These are phyloP conservation scores for Toxonevra muliebris DNA, from an alignment of 2,888 invertebrate species.

Conservation along the genomic window DNA sequence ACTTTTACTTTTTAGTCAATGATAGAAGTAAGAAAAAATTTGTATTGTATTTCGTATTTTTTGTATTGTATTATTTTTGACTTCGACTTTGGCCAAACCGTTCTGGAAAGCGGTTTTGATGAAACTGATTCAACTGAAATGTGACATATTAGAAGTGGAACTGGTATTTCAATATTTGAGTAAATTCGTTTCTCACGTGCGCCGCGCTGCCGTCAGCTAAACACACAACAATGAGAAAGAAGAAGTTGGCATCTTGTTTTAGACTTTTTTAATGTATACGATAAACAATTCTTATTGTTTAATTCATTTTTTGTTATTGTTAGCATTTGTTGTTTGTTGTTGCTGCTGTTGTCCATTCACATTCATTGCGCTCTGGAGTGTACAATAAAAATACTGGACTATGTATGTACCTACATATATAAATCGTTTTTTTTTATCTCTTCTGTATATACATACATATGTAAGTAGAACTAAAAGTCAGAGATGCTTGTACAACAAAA, in stretches of 20 bases:
- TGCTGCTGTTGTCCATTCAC: conserved; percentile 16
- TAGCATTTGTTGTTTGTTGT: no score
- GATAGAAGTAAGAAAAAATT: conserved; percentile 9
- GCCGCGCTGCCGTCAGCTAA: conserved; percentile 21
- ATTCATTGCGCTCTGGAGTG: conserved; percentile 1
- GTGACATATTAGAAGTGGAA: conserved; percentile 56
- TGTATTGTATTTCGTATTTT: conserved; percentile 24
- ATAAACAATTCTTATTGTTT: conserved; percentile 10
- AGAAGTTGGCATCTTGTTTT: conserved; percentile 41
- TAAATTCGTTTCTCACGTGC: conserved; percentile 44
- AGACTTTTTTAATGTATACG: conserved; percentile 24
- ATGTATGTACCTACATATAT: no score
- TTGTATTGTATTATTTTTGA: conserved; percentile 3
- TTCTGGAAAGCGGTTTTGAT: conserved; percentile 59
- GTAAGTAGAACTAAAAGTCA: no score
- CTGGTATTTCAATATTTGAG: conserved; percentile 37
- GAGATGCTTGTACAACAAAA: no score
- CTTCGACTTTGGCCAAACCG: conserved; percentile 50
- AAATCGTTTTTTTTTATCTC: no score
- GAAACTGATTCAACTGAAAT: conserved; percentile 61
- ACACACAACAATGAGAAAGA: conserved; percentile 31
- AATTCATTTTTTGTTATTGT: conserved; percentile 9
- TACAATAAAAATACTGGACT: no score
- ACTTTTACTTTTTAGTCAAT: conserved; percentile 32
- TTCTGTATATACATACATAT: no score